A percentile compares a stretch with the other conserved stretches of the same genome.
These are phyloP conservation scores for Lycia hirtaria DNA, from an alignment of 2,888 invertebrate species.

Conservation along the genomic window DNA sequence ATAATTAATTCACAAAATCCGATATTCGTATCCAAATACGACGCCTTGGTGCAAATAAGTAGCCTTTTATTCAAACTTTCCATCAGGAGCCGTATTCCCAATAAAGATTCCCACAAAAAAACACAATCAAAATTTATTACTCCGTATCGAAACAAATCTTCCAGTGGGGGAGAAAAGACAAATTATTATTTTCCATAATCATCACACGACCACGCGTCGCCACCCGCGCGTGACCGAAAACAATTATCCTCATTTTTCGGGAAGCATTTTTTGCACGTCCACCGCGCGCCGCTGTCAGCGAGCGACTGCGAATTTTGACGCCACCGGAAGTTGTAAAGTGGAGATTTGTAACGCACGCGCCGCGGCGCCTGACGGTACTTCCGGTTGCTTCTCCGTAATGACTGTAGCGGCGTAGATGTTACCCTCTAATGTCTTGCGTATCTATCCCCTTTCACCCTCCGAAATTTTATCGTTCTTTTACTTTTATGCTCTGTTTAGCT, in stretches of 20 bases:
- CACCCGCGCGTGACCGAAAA: conserved; percentile 75
- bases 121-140: conserved; percentile 59
- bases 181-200: conserved; percentile 83
- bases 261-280: conserved; percentile 68
- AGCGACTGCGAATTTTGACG: conserved; percentile 60
- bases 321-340: conserved; percentile 84
- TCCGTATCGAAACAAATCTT: conserved; percentile 48
- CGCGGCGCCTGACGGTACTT: conserved; percentile 80
- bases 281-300: conserved; percentile 57
- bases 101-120: conserved; percentile 54
- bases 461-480: conserved; percentile 63
- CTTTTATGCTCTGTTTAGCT: conserved; percentile 79
- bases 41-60: background rate
- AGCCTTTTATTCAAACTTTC: background rate
- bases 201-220: conserved; percentile 73
- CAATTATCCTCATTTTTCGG: conserved; percentile 65
- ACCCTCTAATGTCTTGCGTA: conserved; percentile 52
- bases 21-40: no score
- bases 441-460: conserved; percentile 44
- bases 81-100: conserved; percentile 21
- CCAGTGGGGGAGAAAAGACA: conserved; percentile 68
- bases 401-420: conserved; percentile 58
- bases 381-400: conserved; percentile 76
- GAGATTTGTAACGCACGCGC: conserved; percentile 86
- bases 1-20: no score